Conservation (phyloP, 2,113 vertebrate species). For the Polypterus senegalus region DNA sequence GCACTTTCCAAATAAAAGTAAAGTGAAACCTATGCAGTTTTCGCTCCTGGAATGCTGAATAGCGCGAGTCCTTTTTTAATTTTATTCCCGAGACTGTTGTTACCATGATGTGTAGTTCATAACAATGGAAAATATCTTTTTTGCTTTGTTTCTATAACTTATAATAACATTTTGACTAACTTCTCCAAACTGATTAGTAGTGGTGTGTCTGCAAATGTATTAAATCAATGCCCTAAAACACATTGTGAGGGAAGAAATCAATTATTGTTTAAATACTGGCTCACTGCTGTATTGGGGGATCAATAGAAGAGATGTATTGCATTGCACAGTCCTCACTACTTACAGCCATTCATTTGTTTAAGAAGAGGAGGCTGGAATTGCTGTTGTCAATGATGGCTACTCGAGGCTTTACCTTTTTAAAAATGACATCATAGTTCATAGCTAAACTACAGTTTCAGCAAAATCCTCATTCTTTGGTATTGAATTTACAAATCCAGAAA, state of each 20-base stretch:
- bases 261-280: slow-evolving; percentile 60
- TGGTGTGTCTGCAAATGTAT: slow-evolving; percentile 47
- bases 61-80: no score
- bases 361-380: slow-evolving; percentile 8
- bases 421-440: no score
- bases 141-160: slow-evolving; percentile 20
- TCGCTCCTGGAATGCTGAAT: no score
- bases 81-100: no score
- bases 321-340: slow-evolving; percentile 47
- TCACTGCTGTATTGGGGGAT: slow-evolving; percentile 47
- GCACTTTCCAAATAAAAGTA: no score
- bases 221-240: slow-evolving; percentile 58
- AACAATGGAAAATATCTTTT: slow-evolving; percentile 3
- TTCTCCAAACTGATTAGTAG: slow-evolving; percentile 50
- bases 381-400: background rate
- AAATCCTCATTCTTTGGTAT: no score
- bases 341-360: slow-evolving; percentile 44
- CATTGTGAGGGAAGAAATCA: slow-evolving; percentile 58
- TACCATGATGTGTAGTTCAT: background rate
- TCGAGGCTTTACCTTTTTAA: no score
- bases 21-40: no score
- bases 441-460: no score
- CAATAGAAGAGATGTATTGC: slow-evolving; percentile 55
- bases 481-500: no score
- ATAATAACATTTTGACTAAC: slow-evolving; percentile 57